Base-by-base conservation (phyloP, 2,888 invertebrate species). In the Spodoptera littoralis region DNA sequence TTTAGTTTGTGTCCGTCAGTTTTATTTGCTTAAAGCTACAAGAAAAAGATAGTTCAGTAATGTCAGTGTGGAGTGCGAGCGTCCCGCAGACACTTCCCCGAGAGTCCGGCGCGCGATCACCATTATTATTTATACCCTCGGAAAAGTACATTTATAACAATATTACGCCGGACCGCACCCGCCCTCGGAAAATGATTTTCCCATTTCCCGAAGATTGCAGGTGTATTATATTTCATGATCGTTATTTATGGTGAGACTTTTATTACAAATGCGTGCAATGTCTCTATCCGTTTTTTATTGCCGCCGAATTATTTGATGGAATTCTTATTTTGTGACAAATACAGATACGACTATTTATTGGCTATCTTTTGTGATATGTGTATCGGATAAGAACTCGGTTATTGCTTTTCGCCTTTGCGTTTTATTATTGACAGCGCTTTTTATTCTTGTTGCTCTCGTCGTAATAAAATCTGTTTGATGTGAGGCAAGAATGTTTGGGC, bases 171-270 rank as follows among this genome's bases (percentile, higher is more conserved):
- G 93, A 92, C 94, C 93, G 92, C 93, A 86, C 93, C 92, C 91
- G 92, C 93, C 92, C 94, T 92, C 87, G 87, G 89, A 93, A 93
- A 94, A 94, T 94, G 92, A 94, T 94, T 94, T 93, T 92, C 92
- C 93, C 92, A 94, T 94, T 94, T 94, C 89, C 93, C 85, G 87
- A 93, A 94, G 93, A 94, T 94, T 94, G 94, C 94, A 94, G 94
- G 94, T 94, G 90, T 94, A 94, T 94, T 94, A 94, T 94, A 94
- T 94, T 94, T 94, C 94, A 94, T 94, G 94, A 93, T 89, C 90
- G 92, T 94, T 94, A 94, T 94, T 94, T 94, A 94, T 93, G 92
- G 90, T 85, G 89, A 88, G 93, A 94, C 92, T 94, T 94, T 94
- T 94, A 94, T 94, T 94, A 93, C 94, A 88, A 92, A 94, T 93